Conservation (phyloP, 1,140 invertebrate genomes). For the Papilio glaucus region DNA sequence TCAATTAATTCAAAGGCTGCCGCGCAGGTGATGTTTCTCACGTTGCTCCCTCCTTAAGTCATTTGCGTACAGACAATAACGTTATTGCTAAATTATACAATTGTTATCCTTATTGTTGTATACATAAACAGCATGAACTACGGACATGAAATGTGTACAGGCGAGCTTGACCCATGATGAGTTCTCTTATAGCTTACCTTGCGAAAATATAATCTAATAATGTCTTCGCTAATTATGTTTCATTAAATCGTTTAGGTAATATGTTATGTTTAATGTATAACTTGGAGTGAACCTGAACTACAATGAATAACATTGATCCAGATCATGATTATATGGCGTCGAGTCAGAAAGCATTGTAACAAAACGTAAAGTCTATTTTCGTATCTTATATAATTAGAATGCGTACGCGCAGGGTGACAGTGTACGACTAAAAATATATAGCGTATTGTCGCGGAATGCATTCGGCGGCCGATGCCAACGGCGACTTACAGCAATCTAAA, state of each 20-base stretch:
- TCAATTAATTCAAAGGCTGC: constrained; percentile 13
- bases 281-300: background rate
- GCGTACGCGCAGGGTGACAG: constrained; percentile 34
- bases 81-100: background rate
- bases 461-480: constrained; percentile 24
- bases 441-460: background rate
- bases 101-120: too few relatives aligned
- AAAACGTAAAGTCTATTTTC: constrained; percentile 18
- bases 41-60: background rate
- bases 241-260: too few relatives aligned
- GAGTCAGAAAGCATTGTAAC: constrained; percentile 10
- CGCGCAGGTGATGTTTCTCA: constrained; percentile 7
- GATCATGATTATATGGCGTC: background rate
- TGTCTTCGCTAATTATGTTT: too few relatives aligned
- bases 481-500: constrained; percentile 22
- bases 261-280: too few relatives aligned
- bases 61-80: background rate
- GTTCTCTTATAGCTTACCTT: too few relatives aligned
- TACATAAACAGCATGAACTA: too few relatives aligned
- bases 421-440: constrained; percentile 21
- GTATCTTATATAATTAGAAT: constrained; percentile 32
- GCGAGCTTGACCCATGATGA: too few relatives aligned
- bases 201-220: too few relatives aligned
- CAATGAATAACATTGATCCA: background rate
- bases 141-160: too few relatives aligned